Percentiles rank a stretch among this genome's conserved stretches.
These are phyloP conservation scores for Toxonevra muliebris DNA, from an alignment of 2,888 invertebrate species.

Conservation along the genomic window DNA sequence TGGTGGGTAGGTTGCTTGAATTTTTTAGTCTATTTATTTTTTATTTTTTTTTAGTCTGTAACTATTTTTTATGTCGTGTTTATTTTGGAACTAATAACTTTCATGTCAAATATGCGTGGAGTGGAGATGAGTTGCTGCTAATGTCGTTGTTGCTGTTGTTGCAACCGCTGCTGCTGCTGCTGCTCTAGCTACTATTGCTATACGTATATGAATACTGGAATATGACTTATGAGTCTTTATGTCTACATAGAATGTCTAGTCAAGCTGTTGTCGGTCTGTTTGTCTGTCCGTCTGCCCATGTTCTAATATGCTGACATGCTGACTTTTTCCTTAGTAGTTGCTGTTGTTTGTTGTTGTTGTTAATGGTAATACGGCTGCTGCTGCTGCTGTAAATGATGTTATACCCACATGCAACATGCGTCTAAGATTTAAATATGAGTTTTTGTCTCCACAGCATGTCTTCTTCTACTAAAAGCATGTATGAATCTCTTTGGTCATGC, in stretches of 20 bases:
- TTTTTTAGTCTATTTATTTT: too few species aligned
- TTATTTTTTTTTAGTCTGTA: too few species aligned
- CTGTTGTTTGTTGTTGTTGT: conserved; percentile 5
- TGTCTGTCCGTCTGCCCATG: conserved; percentile 5
- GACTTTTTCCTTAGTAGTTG: conserved; percentile 2
- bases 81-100: background rate
- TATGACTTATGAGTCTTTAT: conserved; percentile 12
- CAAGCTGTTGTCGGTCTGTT: conserved; percentile 16
- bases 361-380: background rate
- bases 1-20: too few species aligned
- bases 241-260: conserved; percentile 2
- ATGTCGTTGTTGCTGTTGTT: background rate
- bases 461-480: too few species aligned
- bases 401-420: background rate
- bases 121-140: background rate
- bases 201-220: background rate
- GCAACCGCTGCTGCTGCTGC: too few species aligned
- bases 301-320: conserved; percentile 24
- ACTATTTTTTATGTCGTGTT: too few species aligned
- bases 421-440: conserved; percentile 3
- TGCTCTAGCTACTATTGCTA: background rate
- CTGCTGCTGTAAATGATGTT: conserved; percentile 4
- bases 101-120: background rate
- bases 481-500: conserved; percentile 11
- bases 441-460: background rate